Percentiles rank a stretch among this genome's conserved stretches.
phyloP scores from a whole-genome alignment of 2,888 invertebrate species.

The Phasia obesa region DNA sequence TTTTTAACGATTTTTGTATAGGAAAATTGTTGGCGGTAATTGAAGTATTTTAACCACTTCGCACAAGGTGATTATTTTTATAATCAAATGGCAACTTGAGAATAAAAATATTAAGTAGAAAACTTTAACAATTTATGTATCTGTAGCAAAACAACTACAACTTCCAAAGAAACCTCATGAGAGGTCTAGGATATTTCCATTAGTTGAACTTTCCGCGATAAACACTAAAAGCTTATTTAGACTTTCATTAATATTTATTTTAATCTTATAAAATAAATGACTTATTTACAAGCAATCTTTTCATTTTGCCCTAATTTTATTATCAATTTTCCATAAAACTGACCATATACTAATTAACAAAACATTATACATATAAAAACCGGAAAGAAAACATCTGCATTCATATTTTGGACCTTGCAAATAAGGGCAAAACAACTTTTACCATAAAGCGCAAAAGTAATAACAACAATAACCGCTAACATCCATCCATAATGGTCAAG shows the following conservation, averaged over 20 bases:
- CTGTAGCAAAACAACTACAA: too few species aligned
- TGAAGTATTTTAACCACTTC: neutral
- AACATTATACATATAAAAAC: constrained; percentile 38
- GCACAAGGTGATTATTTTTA: neutral
- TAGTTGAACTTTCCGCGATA: too few species aligned
- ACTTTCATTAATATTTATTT: too few species aligned
- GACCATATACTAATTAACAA: constrained; percentile 12
- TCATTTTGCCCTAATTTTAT: neutral
- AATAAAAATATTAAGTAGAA: too few species aligned
- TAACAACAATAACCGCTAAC: constrained; percentile 36
- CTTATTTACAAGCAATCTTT: too few species aligned
- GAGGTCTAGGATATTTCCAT: too few species aligned
- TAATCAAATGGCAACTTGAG: too few species aligned
- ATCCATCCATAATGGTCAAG: constrained; percentile 57
- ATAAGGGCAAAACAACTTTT: constrained; percentile 41
- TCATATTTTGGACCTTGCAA: constrained; percentile 24
- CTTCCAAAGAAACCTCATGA: too few species aligned
- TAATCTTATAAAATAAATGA: too few species aligned
- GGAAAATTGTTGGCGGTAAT: neutral
- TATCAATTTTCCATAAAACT: constrained; percentile 33
- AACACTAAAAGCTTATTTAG: too few species aligned
- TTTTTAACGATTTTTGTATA: constrained; percentile 37
- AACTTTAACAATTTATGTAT: too few species aligned
- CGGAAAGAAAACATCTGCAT: constrained; percentile 64
- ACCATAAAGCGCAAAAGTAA: constrained; percentile 11